Conservation (phyloP, 2,888 invertebrate species). For the Antheraea yamamai region DNA sequence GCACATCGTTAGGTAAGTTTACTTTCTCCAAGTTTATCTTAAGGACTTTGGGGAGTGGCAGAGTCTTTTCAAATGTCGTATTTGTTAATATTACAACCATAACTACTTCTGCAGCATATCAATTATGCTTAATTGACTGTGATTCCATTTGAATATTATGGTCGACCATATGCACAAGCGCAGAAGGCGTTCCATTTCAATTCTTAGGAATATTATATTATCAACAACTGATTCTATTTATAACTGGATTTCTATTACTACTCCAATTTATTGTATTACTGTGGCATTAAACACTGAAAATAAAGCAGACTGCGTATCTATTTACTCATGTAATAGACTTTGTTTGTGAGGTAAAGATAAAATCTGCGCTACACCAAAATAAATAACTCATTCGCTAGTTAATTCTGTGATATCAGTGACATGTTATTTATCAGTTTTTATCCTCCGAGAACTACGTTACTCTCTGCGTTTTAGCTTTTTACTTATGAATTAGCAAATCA, state of each 20-base stretch:
- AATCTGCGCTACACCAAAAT: not conserved
- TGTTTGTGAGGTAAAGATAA: not conserved
- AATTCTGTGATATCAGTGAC: too few species aligned
- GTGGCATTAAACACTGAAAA: not conserved
- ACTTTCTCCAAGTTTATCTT: not conserved
- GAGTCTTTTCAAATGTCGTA: not conserved
- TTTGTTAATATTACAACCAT: not conserved
- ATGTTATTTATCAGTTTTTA: not conserved
- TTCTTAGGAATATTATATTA: not conserved
- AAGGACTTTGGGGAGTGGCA: not conserved
- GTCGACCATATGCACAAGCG: not conserved
- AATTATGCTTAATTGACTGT: not conserved
- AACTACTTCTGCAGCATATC: not conserved
- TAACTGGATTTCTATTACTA: not conserved
- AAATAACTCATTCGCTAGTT: not conserved
- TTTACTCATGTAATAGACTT: not conserved
- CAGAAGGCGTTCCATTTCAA: not conserved
- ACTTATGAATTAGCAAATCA: not conserved
- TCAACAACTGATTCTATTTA: not conserved
- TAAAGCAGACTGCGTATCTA: not conserved
- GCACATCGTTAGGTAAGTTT: conserved; percentile 89
- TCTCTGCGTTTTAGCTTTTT: not conserved
- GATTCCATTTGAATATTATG: not conserved
- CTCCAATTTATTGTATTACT: not conserved
- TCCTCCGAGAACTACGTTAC: not conserved